phyloP scores from a whole-genome alignment of 2,797 vertebrate species.

The Pogonophryne albipinna region DNA sequence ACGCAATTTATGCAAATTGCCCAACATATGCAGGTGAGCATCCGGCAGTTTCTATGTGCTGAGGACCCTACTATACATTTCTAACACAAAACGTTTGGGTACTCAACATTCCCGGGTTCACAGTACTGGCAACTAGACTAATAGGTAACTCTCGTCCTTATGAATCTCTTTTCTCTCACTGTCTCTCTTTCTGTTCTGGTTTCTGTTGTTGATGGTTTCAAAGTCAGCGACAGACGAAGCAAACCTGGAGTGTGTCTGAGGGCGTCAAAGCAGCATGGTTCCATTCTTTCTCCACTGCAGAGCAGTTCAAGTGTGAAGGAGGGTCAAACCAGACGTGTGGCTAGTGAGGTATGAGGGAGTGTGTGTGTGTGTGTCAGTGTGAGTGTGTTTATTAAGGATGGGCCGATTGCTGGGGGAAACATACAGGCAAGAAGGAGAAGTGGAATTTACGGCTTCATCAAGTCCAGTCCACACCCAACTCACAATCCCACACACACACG shows the following conservation, averaged over 20 bases:
- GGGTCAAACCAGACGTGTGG: conserved; percentile 58
- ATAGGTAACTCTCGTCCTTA: conserved; percentile 46
- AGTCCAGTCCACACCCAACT: conserved; percentile 44
- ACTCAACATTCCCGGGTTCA: too few relatives aligned
- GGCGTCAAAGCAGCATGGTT: conserved; percentile 9
- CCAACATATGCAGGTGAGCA: too few relatives aligned
- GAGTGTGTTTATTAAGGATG: conserved; percentile 36
- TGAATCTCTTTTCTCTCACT: conserved; percentile 41
- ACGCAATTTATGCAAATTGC: too few relatives aligned
- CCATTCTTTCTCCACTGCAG: conserved; percentile 30
- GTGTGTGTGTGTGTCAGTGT: conserved; percentile 30
- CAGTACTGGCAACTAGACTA: background rate
- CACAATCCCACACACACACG: conserved; percentile 15
- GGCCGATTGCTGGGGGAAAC: conserved; percentile 54
- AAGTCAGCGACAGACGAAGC: conserved; percentile 19
- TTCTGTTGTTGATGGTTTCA: conserved; percentile 38
- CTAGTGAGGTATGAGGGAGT: conserved; percentile 35
- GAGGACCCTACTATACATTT: too few relatives aligned
- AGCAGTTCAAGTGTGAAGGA: conserved; percentile 80
- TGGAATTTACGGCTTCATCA: conserved; percentile 73
- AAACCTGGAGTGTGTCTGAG: conserved; percentile 24
- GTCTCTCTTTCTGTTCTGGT: conserved; percentile 29
- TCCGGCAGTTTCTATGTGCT: too few relatives aligned
- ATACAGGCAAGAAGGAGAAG: conserved; percentile 56
- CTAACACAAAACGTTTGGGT: too few relatives aligned